A percentile compares a stretch with the other conserved stretches of the same genome.
phyloP scores from a whole-genome alignment of 2,797 vertebrate genomes.

The Catamblyrhynchus diadema region DNA sequence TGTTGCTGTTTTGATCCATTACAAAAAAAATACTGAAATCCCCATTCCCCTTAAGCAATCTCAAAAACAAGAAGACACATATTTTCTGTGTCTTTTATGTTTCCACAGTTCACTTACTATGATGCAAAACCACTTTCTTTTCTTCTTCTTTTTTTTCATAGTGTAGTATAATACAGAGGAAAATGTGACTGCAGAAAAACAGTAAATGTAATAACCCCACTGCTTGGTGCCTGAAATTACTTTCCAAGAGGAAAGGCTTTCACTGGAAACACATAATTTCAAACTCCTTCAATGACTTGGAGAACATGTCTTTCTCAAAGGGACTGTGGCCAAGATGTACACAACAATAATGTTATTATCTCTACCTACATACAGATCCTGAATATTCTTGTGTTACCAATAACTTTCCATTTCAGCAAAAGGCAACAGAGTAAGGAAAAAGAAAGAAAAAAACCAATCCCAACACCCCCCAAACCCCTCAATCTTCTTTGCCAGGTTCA shows the following conservation, averaged over 20 bases:
- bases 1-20: slow-evolving; percentile 4
- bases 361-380: background rate
- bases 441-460: background rate
- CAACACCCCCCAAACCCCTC: rapidly evolving
- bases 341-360: background rate
- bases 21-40: background rate
- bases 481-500: background rate
- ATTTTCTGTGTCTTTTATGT: background rate
- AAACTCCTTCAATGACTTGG: slow-evolving; percentile 22
- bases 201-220: background rate
- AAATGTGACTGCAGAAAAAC: background rate
- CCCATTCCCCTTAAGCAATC: background rate
- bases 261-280: slow-evolving; percentile 20
- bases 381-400: background rate
- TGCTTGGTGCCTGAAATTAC: slow-evolving; percentile 10
- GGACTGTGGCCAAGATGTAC: background rate
- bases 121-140: background rate
- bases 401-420: background rate
- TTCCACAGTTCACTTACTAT: background rate
- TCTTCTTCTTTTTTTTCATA: background rate
- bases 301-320: slow-evolving; percentile 26
- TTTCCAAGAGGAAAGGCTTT: slow-evolving; percentile 7
- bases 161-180: background rate
- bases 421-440: background rate
- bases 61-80: background rate